Evolutionary conservation across 2,113 vertebrate genomes (phyloP).

Genomic region (Atractosteus spatula): DNA sequence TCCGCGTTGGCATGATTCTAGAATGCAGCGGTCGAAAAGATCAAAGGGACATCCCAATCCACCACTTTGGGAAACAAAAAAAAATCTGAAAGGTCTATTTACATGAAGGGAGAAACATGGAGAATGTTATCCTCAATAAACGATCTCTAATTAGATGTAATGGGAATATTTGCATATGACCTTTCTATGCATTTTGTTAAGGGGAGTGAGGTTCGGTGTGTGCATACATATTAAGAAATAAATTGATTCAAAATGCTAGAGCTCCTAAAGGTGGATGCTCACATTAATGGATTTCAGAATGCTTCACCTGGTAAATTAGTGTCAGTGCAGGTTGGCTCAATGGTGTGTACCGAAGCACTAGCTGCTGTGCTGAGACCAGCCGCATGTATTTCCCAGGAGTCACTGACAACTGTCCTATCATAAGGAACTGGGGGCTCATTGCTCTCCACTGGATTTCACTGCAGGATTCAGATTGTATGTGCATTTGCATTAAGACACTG

Average conservation of each 20-base stretch:
- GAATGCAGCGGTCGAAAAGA: background rate
- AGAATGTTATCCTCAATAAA: conserved; percentile 30
- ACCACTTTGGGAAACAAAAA: conserved; percentile 16
- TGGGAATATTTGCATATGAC: conserved; percentile 48
- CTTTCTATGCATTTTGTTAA: conserved; percentile 39
- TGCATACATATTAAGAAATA: conserved; percentile 36
- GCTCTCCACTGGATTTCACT: background rate
- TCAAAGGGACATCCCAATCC: conserved; percentile 31
- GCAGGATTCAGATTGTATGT: background rate
- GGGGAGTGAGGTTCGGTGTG: conserved; percentile 22
- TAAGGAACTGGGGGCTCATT: background rate
- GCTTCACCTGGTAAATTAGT: conserved; percentile 19
- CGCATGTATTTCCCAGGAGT: background rate
- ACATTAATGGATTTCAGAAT: background rate
- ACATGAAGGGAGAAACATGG: conserved; percentile 18
- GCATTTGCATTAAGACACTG: conserved; percentile 4
- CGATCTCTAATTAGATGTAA: conserved; percentile 37
- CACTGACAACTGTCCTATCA: conserved; percentile 3
- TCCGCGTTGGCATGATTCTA: background rate
- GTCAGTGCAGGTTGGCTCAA: conserved; percentile 30
- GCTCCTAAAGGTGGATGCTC: conserved; percentile 12
- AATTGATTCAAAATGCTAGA: conserved; percentile 39
- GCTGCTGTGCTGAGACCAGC: background rate
- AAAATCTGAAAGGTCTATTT: conserved; percentile 21
- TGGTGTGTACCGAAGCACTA: background rate